These are phyloP conservation scores for Cotesia congregata DNA, from an alignment of 2,888 invertebrate species.

Conservation along the genomic window DNA sequence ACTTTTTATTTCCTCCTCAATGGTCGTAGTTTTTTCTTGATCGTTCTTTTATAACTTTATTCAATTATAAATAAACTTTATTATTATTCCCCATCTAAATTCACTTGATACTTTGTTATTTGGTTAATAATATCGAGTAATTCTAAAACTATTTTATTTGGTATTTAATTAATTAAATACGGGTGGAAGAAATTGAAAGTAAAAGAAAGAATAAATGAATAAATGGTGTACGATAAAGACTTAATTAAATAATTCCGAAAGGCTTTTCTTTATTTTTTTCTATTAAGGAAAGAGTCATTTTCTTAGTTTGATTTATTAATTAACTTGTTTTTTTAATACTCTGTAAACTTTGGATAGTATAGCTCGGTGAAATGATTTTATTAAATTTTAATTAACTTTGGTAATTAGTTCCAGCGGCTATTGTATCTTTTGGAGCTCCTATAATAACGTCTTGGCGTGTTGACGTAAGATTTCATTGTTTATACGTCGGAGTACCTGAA, in stretches of 20 bases:
- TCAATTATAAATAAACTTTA: neutral
- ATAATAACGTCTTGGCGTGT: slow-evolving; percentile 73
- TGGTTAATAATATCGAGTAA: neutral
- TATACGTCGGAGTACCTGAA: slow-evolving; percentile 73
- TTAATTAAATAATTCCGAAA: too few species aligned
- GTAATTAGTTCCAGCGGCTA: slow-evolving; percentile 72
- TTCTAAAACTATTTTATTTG: neutral
- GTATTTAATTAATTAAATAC: too few species aligned
- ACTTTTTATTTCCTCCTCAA: neutral
- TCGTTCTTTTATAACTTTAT: neutral
- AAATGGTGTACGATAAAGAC: too few species aligned
- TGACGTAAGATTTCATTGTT: slow-evolving; percentile 72
- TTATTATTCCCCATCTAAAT: neutral
- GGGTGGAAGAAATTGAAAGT: too few species aligned
- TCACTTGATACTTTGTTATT: neutral
- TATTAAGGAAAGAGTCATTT: neutral
- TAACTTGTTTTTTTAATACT: neutral
- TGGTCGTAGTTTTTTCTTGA: neutral
- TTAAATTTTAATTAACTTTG: slow-evolving; percentile 33
- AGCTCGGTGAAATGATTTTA: neutral
- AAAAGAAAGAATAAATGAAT: too few species aligned
- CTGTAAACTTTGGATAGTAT: neutral
- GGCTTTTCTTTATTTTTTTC: too few species aligned
- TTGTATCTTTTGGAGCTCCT: slow-evolving; percentile 74
- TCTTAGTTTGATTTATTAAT: neutral